Base-by-base conservation (phyloP, 2,113 vertebrate genomes). In the Paedocypris sp. region DNA sequence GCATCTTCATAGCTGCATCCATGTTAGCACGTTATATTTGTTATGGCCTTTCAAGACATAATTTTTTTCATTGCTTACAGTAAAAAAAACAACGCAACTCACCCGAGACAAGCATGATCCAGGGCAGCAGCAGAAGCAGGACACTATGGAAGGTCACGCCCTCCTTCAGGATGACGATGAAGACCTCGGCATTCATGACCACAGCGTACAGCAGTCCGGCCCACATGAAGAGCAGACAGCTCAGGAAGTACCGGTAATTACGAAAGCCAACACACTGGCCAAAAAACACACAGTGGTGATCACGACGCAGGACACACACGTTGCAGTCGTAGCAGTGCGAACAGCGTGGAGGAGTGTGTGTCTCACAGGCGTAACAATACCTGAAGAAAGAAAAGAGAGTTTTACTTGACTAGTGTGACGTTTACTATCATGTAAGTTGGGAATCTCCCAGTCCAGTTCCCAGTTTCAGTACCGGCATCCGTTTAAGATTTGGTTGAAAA, bases 101-200 rank as follows among this genome's bases (percentile, higher is more conserved):
- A 92, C 91, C 91, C 73, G 88, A 89, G n/a, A 93, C 68, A 1
- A 92, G 80, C 91, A 93, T 91, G 70, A 91, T 87, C 91, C 91
- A 93, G 31, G 91, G 91, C 60, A 90, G 74, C 31, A 93, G 64
- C 12, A 93, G 85, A 35, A 91, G 82, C 64, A 89, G 72, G 3
- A 89, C 32, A 0, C 86, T 89, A 72, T 91, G 90, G 28, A 91
- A 15, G 0, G 84, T 87, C 8, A 90, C 63, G 0, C 90, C 90
- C 62, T 91, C 85, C 62, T 75, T 86, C 46, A 93, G 68, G 46
- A 91, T 83, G 53, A 85, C 80, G 0, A 86, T 79, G 65, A 93
- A 88, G 43, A 91, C 88, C 33, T 90, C 88, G 1, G 85, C 84
- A 18, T 92, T 90, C 83, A 92, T 87, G 73, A 88, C 75, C 0